phyloP scores from a whole-genome alignment of 1,140 invertebrate species.

The Latrodectus geometricus region DNA sequence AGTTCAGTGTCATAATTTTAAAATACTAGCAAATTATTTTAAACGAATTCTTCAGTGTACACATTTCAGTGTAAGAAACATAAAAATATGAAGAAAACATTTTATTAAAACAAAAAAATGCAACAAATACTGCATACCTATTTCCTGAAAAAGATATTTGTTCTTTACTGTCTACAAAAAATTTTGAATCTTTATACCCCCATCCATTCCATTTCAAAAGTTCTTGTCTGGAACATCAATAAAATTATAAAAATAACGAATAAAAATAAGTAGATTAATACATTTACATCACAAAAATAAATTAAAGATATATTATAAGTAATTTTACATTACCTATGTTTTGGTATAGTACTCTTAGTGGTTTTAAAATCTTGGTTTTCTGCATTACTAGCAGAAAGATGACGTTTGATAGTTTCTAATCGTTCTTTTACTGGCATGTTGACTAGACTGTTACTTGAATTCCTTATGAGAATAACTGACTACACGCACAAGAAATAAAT shows the following conservation, averaged over 20 bases:
- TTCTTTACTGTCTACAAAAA: constrained; percentile 75
- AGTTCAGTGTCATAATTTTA: too few relatives aligned
- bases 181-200: constrained; percentile 95
- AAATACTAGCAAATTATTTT: too few relatives aligned
- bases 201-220: constrained; percentile 97
- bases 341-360: constrained; percentile 41
- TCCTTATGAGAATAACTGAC: background rate
- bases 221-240: constrained; percentile 76
- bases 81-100: background rate
- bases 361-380: background rate
- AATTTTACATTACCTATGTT: constrained; percentile 27
- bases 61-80: too few relatives aligned
- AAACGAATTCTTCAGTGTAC: too few relatives aligned
- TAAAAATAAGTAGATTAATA: background rate
- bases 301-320: background rate
- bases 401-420: constrained; percentile 46
- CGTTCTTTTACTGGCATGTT: constrained; percentile 46
- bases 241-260: background rate
- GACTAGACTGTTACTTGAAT: background rate
- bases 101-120: background rate
- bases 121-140: constrained; percentile 72
- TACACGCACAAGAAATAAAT: background rate
- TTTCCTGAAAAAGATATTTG: constrained; percentile 81
- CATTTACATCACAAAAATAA: background rate
- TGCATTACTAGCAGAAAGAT: constrained; percentile 14